Evolutionary conservation across 2,888 invertebrate species (phyloP), one percentile per base, ranked within the genome.

Genomic region (Athetis lepigone): DNA sequence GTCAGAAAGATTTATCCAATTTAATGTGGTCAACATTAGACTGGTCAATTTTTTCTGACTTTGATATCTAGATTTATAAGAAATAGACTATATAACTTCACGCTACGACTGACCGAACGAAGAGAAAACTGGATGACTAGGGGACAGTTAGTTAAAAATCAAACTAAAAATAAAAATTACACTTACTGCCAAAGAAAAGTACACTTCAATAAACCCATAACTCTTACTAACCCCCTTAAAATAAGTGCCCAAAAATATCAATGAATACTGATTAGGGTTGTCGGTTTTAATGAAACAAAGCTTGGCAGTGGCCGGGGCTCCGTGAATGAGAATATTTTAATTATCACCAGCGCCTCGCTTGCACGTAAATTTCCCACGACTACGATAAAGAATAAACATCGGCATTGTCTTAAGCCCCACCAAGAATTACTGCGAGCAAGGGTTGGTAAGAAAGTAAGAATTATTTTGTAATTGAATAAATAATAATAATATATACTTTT

Each of bases 361-460:
- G 83, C 80, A 87, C 90, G 92, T 93, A 93, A 93, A 94, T 95
- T 95, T 94, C 95, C 95, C 95, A 95, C 94, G 94, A 90, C 94
- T 94, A 87, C 92, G 92, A 95, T 95, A 95, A 95, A 95, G 95
- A 95, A 95, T 94, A 95, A 94, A 94, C 94, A 93, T 90, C 81
- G 88, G 86, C 90, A 88, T 90, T 91, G 92, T 93, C 92, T 94
- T 92, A 90, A 90, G 85, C 68, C 89, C 86, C 86, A 82, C 88
- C 88, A 92, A 94, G 94, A 93, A 89, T 91, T 91, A 92, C 89
- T 84, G 85, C 76, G 68, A 46, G 8, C 4, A 70, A 94, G 93
- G 94, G 94, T 51, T 94, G 90, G 4, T 87, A 81, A 19, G 16
- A 18, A 1, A 21, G 9, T 51, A 6, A 16, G 16, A 33, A 13